Evolutionary conservation across 2,113 vertebrate genomes (phyloP), one percentile per base, ranked within the genome.

Genomic region (Mus pahari): DNA sequence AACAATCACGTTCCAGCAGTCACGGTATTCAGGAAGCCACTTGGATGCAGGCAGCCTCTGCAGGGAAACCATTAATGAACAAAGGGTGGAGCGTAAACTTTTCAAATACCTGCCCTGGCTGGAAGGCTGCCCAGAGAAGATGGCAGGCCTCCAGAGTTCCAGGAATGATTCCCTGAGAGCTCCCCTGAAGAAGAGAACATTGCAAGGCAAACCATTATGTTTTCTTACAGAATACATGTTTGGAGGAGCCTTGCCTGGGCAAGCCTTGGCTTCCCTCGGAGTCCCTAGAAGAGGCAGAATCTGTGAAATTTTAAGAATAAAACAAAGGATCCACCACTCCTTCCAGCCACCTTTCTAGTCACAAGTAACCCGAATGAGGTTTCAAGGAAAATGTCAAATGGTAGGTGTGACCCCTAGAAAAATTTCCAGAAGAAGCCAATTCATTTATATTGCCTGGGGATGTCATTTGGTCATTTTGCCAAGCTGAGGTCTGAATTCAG

Each of bases 51-150:
- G 64, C 74, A 88, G 70, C 48, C 71, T 91, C 64, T 26, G 55
- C 90, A 75, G 84, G 81, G 42, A 96, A 94, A 94, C 75, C 74
- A 70, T 62, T 79, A 92, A 83, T 36, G 14, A 71, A 64, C 58
- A 6, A 95, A 94, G 36, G 39, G 70, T 75, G 81, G 39, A 87
- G 17, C 28, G 60, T 53, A 53, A 28, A 75, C 16, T 36, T 55
- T 81, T 92, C 86, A 55, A 31, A 84, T 91, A 14, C 58, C 33
- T 84, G 45, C 26, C 31, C 42, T 42, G 42, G 33, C 92, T 90
- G 95, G 73, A 96, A 90, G n/a, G 45, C 79, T 95, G 90, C 92
- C 96, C 81, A 77, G 96, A 78, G 89, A 81, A 79, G 33, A 95
- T 11, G 48, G 42, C 70, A 89, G 75, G 26, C 36, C 45, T 17